Base-by-base conservation (phyloP, 2,888 invertebrate species). In the Empis livida region DNA sequence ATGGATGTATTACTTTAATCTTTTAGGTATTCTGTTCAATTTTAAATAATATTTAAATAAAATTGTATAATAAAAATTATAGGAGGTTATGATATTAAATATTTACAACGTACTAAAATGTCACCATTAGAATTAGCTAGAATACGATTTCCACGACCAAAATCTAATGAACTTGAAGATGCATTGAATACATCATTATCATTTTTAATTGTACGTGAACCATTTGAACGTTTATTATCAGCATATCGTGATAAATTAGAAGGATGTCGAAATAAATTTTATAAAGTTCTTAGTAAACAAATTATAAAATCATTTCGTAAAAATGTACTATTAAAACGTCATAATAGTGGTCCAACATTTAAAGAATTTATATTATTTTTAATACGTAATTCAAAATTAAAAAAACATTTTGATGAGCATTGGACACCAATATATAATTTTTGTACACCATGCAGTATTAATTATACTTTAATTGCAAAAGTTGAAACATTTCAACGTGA, bases 1-100 rank as follows among this genome's bases (percentile, higher is more conserved):
- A 10, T 85, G 84, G 84, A 74, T 85, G 70, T 82, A 84, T 64
- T 83, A 83, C 66, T 83, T 85, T 60, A 83, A 84, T 66, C 74
- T 82, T 58, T 72, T 85, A 50, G 83, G 83, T 70, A 43, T 27
- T 10, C 16, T 27, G 27, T 39, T n/a, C 3, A 46, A 35, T 45
- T 45, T 30, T 39, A 16, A 10, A 15, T 16, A 3, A 38, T 15
- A 15, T 38, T 10, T n/a, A 35, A n/a, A 20, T 20, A 5, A 20
- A 20, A 3, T 20, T 5, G 20, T n/a, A n/a, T n/a, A n/a, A n/a
- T n/a, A n/a, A 20, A 20, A 5, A 20, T 20, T 20, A 5, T 20
- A 79, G 81, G 71, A 50, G 78, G 78, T 47, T 78, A 79, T 58
- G 74, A 76, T 52, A 73, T 75, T 49, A 73, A 72, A 56, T 78